phyloP scores from a whole-genome alignment of 2,888 invertebrate genomes.

The Metallyticus violacea region DNA sequence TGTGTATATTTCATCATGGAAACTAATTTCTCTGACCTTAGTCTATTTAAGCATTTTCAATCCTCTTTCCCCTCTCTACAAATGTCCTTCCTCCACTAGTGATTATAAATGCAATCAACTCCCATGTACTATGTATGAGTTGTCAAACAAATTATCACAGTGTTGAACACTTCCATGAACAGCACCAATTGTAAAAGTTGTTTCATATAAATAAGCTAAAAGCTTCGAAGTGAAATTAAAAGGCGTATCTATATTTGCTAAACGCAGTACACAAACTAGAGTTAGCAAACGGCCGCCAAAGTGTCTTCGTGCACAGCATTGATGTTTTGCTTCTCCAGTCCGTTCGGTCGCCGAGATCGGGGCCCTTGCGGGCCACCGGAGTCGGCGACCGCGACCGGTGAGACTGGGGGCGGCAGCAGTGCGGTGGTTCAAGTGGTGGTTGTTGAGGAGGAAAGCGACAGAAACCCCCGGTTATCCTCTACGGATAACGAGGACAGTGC shows the following conservation, averaged over 20 bases:
- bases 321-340: constrained; percentile 49
- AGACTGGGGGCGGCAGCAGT: constrained; percentile 15
- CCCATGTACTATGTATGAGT: too few relatives aligned
- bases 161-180: neutral
- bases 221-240: neutral
- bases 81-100: neutral
- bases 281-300: constrained; percentile 4
- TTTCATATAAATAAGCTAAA: neutral
- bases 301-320: constrained; percentile 28
- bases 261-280: neutral
- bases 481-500: neutral
- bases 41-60: neutral
- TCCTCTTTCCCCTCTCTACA: neutral
- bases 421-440: neutral
- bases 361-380: constrained; percentile 47
- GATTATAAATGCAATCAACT: neutral
- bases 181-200: neutral
- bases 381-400: constrained; percentile 52
- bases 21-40: neutral
- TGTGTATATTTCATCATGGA: neutral
- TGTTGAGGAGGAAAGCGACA: constrained; percentile 27
- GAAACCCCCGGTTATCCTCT: too few relatives aligned
- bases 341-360: constrained; percentile 52
- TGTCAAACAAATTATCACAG: neutral
- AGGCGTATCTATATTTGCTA: too few relatives aligned